phyloP scores from a whole-genome alignment of 2,888 invertebrate genomes.

The Sinelater perroti region DNA sequence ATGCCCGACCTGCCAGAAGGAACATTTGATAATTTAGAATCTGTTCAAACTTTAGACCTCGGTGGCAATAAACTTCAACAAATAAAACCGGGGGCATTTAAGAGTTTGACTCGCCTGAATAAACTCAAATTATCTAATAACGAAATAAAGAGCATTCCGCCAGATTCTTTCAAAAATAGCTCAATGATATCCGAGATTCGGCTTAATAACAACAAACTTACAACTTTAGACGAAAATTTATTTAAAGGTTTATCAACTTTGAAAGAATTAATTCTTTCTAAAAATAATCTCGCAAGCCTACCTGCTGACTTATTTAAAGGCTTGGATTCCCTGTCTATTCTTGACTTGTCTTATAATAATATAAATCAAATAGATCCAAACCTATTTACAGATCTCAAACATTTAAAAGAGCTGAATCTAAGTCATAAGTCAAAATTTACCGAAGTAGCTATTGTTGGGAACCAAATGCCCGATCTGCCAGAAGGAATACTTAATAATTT shows the following conservation, averaged over 20 bases:
- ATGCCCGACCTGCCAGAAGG: neutral
- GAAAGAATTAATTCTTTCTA: conserved; percentile 13
- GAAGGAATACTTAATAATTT: conserved; percentile 15
- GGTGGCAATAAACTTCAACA: conserved; percentile 6
- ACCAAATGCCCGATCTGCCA: neutral
- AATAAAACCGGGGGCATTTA: neutral
- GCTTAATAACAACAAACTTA: conserved; percentile 14
- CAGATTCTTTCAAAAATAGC: neutral
- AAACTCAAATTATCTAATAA: conserved; percentile 15
- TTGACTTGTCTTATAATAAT: conserved; percentile 12
- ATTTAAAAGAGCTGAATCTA: neutral
- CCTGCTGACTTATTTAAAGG: conserved; percentile 3
- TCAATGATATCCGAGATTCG: neutral
- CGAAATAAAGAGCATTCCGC: conserved; percentile 5
- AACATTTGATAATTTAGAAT: neutral
- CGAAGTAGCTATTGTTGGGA: conserved; percentile 15
- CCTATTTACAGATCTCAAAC: neutral
- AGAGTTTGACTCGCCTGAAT: neutral
- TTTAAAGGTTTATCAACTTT: conserved; percentile 10
- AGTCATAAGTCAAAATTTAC: no score
- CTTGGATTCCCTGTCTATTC: neutral
- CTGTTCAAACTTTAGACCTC: conserved; percentile 9
- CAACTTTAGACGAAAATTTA: neutral
- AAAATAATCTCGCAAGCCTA: conserved; percentile 6
- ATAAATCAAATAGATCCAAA: neutral